These are phyloP conservation scores for Oppia nitens DNA, from an alignment of 1,140 invertebrate genomes.

Conservation along the genomic window DNA sequence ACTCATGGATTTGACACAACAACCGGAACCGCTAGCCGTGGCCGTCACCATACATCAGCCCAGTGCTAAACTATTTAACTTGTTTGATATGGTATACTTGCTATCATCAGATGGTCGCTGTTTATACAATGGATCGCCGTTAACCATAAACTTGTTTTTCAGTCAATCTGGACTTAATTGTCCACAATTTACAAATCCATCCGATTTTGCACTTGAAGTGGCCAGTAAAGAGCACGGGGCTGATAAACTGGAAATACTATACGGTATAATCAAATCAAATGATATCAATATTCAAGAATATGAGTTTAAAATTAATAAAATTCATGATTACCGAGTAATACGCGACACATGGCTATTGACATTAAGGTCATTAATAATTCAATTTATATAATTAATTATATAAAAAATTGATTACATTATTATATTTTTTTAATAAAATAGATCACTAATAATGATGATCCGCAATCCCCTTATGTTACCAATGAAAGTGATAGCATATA, in stretches of 20 bases:
- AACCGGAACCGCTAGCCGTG: background rate
- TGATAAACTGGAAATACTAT: background rate
- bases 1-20: background rate
- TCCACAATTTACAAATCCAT: constrained; percentile 45
- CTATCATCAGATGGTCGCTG: constrained; percentile 18
- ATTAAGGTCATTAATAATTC: background rate
- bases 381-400: background rate
- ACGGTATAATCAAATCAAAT: background rate
- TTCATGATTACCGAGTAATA: background rate
- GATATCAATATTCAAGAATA: background rate
- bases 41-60: constrained; percentile 16
- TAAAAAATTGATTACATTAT: background rate
- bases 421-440: background rate
- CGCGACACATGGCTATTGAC: background rate
- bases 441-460: background rate
- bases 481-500: background rate
- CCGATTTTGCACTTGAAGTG: constrained; percentile 46
- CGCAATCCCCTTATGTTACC: background rate
- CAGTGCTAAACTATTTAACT: constrained; percentile 11
- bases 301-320: background rate
- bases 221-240: constrained; percentile 8
- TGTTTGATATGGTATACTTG: constrained; percentile 13
- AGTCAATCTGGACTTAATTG: background rate
- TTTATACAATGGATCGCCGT: constrained; percentile 23
- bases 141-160: background rate